Conservation (phyloP, 2,888 invertebrate genomes). For the Cantharis rufa region DNA sequence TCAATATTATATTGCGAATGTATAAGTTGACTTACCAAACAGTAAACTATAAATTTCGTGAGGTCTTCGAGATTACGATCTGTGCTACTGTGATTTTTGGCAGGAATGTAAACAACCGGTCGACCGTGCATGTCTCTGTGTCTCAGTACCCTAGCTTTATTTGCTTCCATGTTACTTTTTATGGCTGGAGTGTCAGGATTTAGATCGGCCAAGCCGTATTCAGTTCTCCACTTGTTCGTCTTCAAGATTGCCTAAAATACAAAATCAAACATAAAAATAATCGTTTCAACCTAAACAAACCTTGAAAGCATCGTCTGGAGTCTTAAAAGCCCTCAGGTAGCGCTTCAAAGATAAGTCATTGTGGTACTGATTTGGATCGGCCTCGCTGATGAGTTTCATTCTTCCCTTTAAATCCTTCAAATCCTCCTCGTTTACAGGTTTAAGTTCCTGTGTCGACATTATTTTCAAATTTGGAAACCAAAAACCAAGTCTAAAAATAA, state of each 20-base stretch:
- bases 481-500: neutral
- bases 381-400: conserved; percentile 73
- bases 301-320: conserved; percentile 75
- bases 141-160: conserved; percentile 70
- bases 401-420: conserved; percentile 69
- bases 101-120: conserved; percentile 79
- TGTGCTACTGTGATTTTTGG: conserved; percentile 73
- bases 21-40: conserved; percentile 60
- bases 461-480: neutral
- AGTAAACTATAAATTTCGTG: conserved; percentile 78
- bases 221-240: conserved; percentile 78
- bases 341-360: conserved; percentile 74
- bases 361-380: conserved; percentile 75
- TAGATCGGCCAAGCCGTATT: conserved; percentile 70
- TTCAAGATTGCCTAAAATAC: conserved; percentile 68
- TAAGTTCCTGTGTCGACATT: conserved; percentile 31
- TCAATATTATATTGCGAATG: neutral
- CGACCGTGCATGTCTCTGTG: conserved; percentile 75
- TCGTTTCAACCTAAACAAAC: conserved; percentile 51
- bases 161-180: conserved; percentile 62
- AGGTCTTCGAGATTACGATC: conserved; percentile 76
- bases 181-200: conserved; percentile 59
- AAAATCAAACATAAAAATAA: conserved; percentile 36
- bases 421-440: conserved; percentile 66
- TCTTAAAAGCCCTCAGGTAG: conserved; percentile 75